Evolutionary conservation across 2,888 invertebrate species (phyloP).

Genomic region (Ornithoptera priamus): DNA sequence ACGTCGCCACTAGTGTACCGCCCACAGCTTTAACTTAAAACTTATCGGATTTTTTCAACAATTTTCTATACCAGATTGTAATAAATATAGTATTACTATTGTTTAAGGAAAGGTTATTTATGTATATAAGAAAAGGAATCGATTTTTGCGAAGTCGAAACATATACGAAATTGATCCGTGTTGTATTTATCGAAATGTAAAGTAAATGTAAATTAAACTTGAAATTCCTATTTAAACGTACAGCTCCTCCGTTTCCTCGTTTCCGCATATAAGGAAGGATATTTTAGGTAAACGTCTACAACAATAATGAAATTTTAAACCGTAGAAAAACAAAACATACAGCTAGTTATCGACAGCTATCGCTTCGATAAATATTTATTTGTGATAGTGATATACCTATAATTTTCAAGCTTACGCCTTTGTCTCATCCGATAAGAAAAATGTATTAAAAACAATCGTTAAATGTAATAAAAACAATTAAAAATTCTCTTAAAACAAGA

Average conservation of each 20-base stretch:
- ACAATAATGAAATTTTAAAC: not conserved
- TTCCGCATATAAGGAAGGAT: not conserved
- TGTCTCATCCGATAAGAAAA: constrained; percentile 13
- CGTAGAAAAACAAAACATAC: not conserved
- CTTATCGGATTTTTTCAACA: not conserved
- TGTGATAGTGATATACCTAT: constrained; percentile 28
- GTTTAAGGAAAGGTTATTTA: no score
- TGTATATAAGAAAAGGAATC: not conserved
- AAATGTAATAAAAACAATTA: no score
- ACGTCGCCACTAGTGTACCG: not conserved
- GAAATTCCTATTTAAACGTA: not conserved
- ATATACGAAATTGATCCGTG: not conserved
- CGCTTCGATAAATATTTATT: constrained; percentile 32
- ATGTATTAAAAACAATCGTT: not conserved
- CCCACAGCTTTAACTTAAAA: not conserved
- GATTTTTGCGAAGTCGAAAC: not conserved
- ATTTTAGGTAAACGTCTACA: not conserved
- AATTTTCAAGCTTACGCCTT: constrained; percentile 20
- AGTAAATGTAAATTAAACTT: not conserved
- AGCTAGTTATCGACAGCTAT: constrained; percentile 29
- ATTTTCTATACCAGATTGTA: no score
- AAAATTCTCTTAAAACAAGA: no score
- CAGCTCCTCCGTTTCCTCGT: no score
- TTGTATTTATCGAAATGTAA: not conserved
- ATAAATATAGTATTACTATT: no score